These are phyloP conservation scores for Perodicticus potto DNA, from an alignment of 2,797 vertebrate genomes.

Conservation along the genomic window DNA sequence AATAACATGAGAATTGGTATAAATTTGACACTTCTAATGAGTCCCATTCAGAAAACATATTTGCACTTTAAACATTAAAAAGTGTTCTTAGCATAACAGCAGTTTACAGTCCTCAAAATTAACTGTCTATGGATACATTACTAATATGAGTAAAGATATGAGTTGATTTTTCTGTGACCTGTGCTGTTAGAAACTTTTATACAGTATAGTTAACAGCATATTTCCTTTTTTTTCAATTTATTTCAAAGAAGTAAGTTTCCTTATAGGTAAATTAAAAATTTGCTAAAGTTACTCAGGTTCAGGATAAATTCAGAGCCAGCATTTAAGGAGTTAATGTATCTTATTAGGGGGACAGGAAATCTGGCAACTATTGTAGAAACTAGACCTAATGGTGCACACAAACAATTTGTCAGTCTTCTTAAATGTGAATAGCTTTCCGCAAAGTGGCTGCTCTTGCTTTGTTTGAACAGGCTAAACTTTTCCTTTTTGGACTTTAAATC, in stretches of 20 bases:
- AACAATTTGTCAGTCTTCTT: conserved; percentile 91
- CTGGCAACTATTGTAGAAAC: conserved; percentile 91
- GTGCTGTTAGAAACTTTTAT: conserved; percentile 55
- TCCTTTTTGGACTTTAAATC: conserved; percentile 89
- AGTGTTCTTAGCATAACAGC: no score
- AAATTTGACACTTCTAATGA: conserved; percentile 49
- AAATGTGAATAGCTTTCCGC: conserved; percentile 89
- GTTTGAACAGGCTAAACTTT: conserved; percentile 90
- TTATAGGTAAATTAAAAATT: conserved; percentile 20
- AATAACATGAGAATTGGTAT: conserved; percentile 4
- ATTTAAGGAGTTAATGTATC: conserved; percentile 87
- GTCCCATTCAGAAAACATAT: conserved; percentile 55
- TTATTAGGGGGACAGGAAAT: conserved; percentile 91
- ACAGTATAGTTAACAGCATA: not conserved
- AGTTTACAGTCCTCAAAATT: no score
- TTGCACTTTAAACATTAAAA: not conserved
- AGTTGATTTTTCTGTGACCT: conserved; percentile 32
- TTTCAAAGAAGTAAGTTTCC: conserved; percentile 39
- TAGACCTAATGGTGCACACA: conserved; percentile 90
- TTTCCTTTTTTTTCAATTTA: conserved; percentile 43
- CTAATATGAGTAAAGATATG: not conserved
- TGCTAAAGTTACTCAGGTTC: conserved; percentile 27
- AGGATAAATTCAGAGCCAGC: conserved; percentile 81
- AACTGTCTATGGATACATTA: no score
- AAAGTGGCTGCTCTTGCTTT: conserved; percentile 89